These are phyloP conservation scores for Apotomis capreana DNA, from an alignment of 2,888 invertebrate genomes.

Conservation along the genomic window DNA sequence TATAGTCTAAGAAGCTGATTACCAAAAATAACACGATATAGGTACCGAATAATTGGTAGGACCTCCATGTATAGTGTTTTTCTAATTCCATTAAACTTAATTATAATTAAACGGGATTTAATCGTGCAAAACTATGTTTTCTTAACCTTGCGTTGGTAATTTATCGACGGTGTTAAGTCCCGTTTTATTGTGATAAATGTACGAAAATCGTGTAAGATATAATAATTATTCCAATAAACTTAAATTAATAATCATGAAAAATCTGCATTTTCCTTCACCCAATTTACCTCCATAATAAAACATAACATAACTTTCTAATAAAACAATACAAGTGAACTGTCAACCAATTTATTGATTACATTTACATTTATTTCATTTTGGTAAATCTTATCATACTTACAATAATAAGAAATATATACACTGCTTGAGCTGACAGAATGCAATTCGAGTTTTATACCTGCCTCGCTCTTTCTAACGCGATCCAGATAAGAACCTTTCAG, in stretches of 20 bases:
- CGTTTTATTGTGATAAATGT: too few species aligned
- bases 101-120: too few species aligned
- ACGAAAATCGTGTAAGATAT: too few species aligned
- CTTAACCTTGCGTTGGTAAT: too few species aligned
- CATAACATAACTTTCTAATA: neutral
- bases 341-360: slow-evolving; percentile 29
- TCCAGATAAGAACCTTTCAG: too few species aligned
- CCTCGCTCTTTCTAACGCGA: too few species aligned
- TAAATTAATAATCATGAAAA: slow-evolving; percentile 3
- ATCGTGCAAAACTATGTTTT: too few species aligned
- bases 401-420: slow-evolving; percentile 7
- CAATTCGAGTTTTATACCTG: too few species aligned
- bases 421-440: too few species aligned
- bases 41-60: slow-evolving; percentile 17
- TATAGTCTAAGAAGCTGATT: slow-evolving; percentile 21
- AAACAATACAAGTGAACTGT: slow-evolving; percentile 1
- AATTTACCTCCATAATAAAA: neutral
- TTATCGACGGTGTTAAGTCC: too few species aligned
- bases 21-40: slow-evolving; percentile 25
- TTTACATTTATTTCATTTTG: slow-evolving; percentile 21
- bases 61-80: slow-evolving; percentile 22
- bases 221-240: slow-evolving; percentile 31
- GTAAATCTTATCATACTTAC: slow-evolving; percentile 23
- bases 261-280: neutral
- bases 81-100: slow-evolving; percentile 35